Evolutionary conservation across 1,140 invertebrate species (phyloP).

Genomic region (Rhagoletis pomonella): DNA sequence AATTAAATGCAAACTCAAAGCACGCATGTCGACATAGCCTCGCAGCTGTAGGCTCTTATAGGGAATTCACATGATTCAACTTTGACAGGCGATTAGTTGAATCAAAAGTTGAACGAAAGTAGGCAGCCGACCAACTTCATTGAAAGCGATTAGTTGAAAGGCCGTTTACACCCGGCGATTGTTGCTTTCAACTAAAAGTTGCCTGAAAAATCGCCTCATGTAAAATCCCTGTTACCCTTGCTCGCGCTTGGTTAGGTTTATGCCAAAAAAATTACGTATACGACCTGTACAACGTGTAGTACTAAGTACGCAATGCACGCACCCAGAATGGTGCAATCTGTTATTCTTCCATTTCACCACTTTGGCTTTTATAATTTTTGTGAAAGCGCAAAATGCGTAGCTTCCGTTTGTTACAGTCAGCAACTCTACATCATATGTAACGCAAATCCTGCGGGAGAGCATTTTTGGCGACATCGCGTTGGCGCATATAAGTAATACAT

Average conservation of each 20-base stretch:
- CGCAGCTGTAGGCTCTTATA: no score
- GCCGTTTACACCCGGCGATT: no score
- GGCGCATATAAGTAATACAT: no score
- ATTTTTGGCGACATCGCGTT: background rate
- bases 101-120: no score
- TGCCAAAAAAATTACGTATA: slow-evolving; percentile 15
- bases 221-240: background rate
- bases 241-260: slow-evolving; percentile 2
- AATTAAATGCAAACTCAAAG: slow-evolving; percentile 32
- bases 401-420: background rate
- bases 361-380: background rate
- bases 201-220: no score
- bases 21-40: background rate
- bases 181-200: no score
- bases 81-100: no score
- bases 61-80: no score
- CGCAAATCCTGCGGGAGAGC: background rate
- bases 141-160: no score
- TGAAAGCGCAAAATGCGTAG: background rate
- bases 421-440: background rate
- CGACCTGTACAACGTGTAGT: background rate
- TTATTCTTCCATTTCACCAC: background rate
- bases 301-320: background rate
- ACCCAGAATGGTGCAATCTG: background rate
- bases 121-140: no score